Conservation (phyloP, 2,888 invertebrate species). For the Cosmia pyralina region DNA sequence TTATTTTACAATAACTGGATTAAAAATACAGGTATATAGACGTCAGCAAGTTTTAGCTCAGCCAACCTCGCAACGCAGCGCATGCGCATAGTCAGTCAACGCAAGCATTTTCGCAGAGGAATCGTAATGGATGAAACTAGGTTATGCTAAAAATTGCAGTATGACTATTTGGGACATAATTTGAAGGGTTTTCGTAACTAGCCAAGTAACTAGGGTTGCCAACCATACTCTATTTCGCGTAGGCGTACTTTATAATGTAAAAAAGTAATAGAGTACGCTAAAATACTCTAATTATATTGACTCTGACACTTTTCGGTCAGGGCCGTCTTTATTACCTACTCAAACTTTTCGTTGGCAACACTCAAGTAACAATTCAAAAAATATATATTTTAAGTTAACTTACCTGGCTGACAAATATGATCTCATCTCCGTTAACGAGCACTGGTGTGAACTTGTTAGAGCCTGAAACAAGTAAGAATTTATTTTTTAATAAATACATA, state of each 20-base stretch:
- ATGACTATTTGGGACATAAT: not conserved
- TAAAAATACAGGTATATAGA: not conserved
- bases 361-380: not conserved
- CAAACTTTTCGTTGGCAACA: not conserved
- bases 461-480: conserved; percentile 2
- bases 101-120: conserved; percentile 13
- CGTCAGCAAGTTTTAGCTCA: not conserved
- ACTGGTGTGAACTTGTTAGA: not conserved
- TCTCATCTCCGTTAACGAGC: not conserved
- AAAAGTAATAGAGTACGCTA: not conserved
- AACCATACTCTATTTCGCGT: not conserved
- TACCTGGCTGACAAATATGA: conserved; percentile 9
- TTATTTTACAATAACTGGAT: not conserved
- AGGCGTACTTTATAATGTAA: not conserved
- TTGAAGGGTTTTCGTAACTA: not conserved
- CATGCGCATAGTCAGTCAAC: not conserved
- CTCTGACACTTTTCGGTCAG: not conserved
- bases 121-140: not conserved
- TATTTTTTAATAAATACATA: no score
- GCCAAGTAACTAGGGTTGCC: not conserved
- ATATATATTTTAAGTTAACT: not conserved
- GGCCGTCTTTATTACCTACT: not conserved
- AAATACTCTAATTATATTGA: not conserved
- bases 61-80: not conserved
- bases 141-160: not conserved